phyloP scores from a whole-genome alignment of 2,797 vertebrate species.

The Austrolebias charrua region DNA sequence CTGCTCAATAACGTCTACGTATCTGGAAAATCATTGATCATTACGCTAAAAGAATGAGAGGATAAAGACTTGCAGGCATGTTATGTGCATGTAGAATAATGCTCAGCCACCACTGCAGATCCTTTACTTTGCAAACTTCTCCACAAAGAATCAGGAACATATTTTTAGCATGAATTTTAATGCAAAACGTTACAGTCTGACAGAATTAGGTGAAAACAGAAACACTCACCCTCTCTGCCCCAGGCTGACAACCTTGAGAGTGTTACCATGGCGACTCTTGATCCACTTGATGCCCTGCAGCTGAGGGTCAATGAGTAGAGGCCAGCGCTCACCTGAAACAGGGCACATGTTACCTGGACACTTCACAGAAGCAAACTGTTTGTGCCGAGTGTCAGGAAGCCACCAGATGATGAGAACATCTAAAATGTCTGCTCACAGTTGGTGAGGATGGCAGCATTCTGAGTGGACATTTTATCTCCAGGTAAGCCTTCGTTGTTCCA shows the following conservation, averaged over 20 bases:
- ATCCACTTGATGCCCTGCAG: conserved; percentile 83
- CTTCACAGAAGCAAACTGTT: not conserved
- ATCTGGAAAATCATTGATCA: conserved; percentile 52
- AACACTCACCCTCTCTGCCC: conserved; percentile 79
- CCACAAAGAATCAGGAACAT: too few relatives aligned
- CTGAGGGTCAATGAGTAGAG: conserved; percentile 82
- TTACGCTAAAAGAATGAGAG: not conserved
- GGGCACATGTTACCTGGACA: conserved; percentile 10
- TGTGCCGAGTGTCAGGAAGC: not conserved
- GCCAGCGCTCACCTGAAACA: conserved; percentile 76
- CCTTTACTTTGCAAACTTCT: not conserved
- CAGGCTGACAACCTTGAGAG: conserved; percentile 78
- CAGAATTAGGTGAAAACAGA: not conserved
- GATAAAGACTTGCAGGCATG: not conserved
- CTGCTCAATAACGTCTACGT: conserved; percentile 80
- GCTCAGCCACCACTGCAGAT: not conserved
- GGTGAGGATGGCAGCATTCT: conserved; percentile 79
- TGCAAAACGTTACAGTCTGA: not conserved
- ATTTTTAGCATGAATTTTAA: not conserved
- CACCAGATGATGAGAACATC: not conserved
- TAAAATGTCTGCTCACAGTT: conserved; percentile 66
- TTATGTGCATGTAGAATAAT: not conserved
- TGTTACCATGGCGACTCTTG: conserved; percentile 78
- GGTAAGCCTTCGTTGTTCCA: conserved; percentile 83
- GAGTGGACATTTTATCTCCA: conserved; percentile 78